Evolutionary conservation across 2,113 vertebrate genomes (phyloP).

Genomic region (Synodontis membranacea): DNA sequence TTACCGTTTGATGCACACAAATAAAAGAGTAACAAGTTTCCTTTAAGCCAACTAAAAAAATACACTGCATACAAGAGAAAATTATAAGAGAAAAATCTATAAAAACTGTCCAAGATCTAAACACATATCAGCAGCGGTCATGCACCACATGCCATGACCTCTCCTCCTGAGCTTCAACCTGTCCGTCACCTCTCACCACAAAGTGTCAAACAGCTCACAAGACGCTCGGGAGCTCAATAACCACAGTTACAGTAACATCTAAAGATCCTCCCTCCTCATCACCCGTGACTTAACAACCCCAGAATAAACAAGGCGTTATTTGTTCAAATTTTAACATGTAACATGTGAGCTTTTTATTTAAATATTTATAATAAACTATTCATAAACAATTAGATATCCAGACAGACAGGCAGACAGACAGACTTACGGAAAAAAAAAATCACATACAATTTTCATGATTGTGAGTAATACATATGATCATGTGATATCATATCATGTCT

Average conservation of each 20-base stretch:
- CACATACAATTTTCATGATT: too few relatives aligned
- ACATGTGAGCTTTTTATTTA: too few relatives aligned
- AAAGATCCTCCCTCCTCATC: not conserved
- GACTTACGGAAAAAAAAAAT: not conserved
- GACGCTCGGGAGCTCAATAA: not conserved
- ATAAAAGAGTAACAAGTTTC: too few relatives aligned
- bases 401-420: not conserved
- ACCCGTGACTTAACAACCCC: not conserved
- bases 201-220: not conserved
- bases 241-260: not conserved
- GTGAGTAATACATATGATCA: too few relatives aligned
- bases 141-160: not conserved
- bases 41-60: too few relatives aligned
- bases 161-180: not conserved
- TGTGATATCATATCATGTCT: too few relatives aligned
- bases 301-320: not conserved
- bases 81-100: not conserved
- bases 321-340: too few relatives aligned
- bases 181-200: not conserved
- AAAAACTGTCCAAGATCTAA: not conserved
- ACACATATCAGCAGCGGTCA: not conserved
- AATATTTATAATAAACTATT: too few relatives aligned
- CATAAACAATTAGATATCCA: not conserved
- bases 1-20: too few relatives aligned
- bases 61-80: too few relatives aligned